phyloP scores from a whole-genome alignment of 2,888 invertebrate genomes.

The Nipponacmea schrenckii region DNA sequence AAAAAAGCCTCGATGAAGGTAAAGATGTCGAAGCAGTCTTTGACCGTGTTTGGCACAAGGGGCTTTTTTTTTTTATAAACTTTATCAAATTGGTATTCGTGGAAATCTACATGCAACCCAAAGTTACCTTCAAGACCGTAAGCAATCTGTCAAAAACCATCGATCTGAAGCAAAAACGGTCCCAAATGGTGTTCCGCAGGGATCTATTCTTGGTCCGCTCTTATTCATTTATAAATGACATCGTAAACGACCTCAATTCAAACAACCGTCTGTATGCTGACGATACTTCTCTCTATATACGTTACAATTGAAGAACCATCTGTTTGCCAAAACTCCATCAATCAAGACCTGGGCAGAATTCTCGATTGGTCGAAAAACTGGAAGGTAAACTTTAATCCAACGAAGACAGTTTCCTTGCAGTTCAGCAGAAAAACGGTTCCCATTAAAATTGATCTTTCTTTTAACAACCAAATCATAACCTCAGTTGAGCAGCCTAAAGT shows the following conservation, averaged over 20 bases:
- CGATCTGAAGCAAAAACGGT: background rate
- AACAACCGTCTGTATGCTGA: background rate
- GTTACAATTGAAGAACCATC: background rate
- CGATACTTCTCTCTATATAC: background rate
- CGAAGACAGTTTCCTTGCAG: background rate
- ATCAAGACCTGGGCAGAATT: background rate
- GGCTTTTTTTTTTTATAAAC: background rate
- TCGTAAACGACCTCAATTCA: background rate
- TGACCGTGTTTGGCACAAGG: background rate
- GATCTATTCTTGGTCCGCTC: background rate
- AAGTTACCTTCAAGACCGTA: too few relatives aligned
- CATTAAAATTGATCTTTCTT: background rate
- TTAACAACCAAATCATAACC: background rate
- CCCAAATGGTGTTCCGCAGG: background rate
- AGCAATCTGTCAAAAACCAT: background rate
- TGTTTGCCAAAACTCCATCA: background rate
- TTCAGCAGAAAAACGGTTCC: background rate
- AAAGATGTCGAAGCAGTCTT: too few relatives aligned
- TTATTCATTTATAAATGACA: background rate
- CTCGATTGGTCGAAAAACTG: background rate
- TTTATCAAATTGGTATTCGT: background rate
- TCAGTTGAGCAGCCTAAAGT: background rate
- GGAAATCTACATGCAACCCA: background rate
- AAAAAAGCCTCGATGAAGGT: too few relatives aligned
- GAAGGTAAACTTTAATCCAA: background rate